Evolutionary conservation across 2,797 vertebrate genomes (phyloP).

Genomic region (Yasuhikotakia modesta): DNA sequence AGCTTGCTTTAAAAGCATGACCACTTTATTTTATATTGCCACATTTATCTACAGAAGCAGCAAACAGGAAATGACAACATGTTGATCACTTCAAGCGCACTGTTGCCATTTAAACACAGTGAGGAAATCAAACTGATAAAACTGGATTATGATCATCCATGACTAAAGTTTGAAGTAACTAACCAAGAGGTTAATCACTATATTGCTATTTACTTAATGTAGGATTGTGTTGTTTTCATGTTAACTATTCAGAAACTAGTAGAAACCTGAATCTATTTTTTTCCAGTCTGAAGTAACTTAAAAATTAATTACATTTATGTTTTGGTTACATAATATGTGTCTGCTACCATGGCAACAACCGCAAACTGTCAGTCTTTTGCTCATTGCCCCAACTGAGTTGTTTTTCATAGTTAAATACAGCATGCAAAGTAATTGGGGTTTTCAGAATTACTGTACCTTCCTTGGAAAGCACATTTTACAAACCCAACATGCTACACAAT

Average conservation of each 20-base stretch:
- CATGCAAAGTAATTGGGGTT: neutral
- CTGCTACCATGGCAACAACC: neutral
- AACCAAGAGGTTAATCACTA: neutral
- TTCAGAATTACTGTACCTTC: constrained; percentile 3
- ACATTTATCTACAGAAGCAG: neutral
- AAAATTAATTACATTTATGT: neutral
- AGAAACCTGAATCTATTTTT: neutral
- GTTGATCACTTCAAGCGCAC: neutral
- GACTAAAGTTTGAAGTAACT: neutral
- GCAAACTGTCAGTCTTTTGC: neutral
- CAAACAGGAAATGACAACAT: constrained; percentile 8
- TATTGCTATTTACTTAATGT: neutral
- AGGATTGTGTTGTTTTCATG: too few species aligned
- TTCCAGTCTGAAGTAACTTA: too few species aligned
- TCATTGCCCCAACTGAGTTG: neutral
- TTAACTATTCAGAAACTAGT: neutral
- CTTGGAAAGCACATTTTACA: neutral
- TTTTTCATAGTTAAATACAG: constrained; percentile 2
- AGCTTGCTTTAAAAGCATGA: neutral
- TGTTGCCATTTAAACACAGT: neutral
- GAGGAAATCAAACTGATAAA: neutral
- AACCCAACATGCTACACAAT: neutral
- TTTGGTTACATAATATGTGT: neutral
- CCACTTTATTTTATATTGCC: neutral
- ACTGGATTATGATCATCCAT: neutral